Conservation (phyloP, 2,797 vertebrate genomes). For the Neostethus bicornis region DNA sequence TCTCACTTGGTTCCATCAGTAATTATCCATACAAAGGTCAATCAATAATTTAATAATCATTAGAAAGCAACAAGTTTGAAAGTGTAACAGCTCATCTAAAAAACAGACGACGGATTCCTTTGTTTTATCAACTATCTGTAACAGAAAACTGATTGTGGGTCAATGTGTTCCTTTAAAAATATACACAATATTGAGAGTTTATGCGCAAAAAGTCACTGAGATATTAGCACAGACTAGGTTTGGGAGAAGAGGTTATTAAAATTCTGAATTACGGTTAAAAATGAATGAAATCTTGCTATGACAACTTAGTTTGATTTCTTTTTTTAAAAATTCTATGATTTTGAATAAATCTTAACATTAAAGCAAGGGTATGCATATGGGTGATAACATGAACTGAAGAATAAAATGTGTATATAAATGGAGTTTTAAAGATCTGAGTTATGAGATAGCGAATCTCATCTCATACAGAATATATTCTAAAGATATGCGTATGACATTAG, state of each 20-base stretch:
- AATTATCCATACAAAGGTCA: slow-evolving; percentile 69
- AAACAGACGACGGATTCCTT: slow-evolving; percentile 2
- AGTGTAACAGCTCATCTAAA: slow-evolving; percentile 31
- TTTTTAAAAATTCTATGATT: no score
- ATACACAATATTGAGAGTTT: neutral
- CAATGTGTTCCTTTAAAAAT: slow-evolving; percentile 6
- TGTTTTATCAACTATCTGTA: slow-evolving; percentile 6
- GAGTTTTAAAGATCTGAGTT: no score
- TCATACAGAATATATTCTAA: no score
- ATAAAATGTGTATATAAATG: no score
- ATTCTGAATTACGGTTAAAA: slow-evolving; percentile 35
- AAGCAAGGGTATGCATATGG: no score
- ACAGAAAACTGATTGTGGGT: slow-evolving; percentile 14
- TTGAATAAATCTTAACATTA: no score
- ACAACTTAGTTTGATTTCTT: neutral
- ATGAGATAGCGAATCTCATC: no score
- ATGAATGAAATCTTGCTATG: neutral
- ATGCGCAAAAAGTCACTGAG: slow-evolving; percentile 4
- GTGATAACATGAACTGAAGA: no score
- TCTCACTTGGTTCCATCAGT: slow-evolving; percentile 55
- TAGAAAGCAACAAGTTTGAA: slow-evolving; percentile 28
- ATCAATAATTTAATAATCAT: slow-evolving; percentile 56
- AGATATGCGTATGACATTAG: no score
- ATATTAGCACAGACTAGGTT: slow-evolving; percentile 1
- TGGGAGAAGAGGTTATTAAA: slow-evolving; percentile 14